Base-by-base conservation (phyloP, 1,140 invertebrate genomes). In the Thaumatotibia leucotreta region DNA sequence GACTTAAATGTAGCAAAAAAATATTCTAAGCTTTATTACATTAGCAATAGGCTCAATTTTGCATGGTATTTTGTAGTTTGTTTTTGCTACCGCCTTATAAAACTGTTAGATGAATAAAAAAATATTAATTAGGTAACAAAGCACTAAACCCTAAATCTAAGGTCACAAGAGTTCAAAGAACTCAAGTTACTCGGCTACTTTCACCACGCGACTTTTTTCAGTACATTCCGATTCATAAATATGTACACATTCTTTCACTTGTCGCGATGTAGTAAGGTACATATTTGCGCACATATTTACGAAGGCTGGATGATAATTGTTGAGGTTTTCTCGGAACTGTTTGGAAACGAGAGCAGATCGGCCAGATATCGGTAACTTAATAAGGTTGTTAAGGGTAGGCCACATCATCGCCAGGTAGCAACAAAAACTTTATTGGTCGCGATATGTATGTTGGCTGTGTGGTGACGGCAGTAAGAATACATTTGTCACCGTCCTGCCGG, bases 101-200 rank as follows among this genome's bases (percentile, higher is more conserved):
- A n/a, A n/a, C n/a, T n/a, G n/a, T n/a, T n/a, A n/a, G n/a, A n/a
- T n/a, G n/a, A n/a, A n/a, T n/a, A n/a, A n/a, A n/a, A n/a, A n/a
- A n/a, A n/a, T 4, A 39, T 39, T 45, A 45, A 17, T 45, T 45
- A 35, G 32, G n/a, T 39, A 17, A 17, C 14, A 50, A 31, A 10
- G n/a, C 22, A 17, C 32, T 29, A 64, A 5, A 35, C 39, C 24
- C 39, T 49, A 79, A 80, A 70, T 27, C 24, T 73, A 74, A 77
- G 84, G 76, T 82, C 78, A 76, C 54, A 69, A 66, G 49, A 77
- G 84, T 83, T 84, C 79, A 77, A 63, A 67, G 71, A 73, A 68
- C 66, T 72, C 54, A 29, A 66, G 49, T 66, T 62, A 68, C 68
- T 70, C 68, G 62, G 74, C 71, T 67, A 81, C 82, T 80, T 84